A percentile compares a stretch with the other conserved stretches of the same genome.
phyloP scores from a whole-genome alignment of 2,888 invertebrate species.

The Ferrisia virgata region DNA sequence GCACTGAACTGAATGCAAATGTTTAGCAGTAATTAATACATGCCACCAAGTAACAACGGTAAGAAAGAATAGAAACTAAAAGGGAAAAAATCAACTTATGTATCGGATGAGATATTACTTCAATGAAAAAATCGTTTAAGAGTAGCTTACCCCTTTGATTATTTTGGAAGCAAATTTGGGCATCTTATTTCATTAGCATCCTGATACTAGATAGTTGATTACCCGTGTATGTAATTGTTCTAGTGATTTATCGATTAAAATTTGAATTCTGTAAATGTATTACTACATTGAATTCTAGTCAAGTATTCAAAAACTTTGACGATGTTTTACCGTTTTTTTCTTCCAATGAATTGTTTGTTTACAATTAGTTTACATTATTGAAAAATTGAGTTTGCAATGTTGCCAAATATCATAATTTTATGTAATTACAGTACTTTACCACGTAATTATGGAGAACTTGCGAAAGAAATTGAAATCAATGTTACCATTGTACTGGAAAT shows the following conservation, averaged over 20 bases:
- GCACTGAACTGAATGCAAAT: background rate
- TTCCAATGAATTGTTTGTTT: background rate
- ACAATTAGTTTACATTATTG: background rate
- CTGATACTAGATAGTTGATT: background rate
- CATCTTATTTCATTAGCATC: background rate
- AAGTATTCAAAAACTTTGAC: background rate
- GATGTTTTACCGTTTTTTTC: background rate
- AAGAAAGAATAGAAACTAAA: slow-evolving; percentile 24
- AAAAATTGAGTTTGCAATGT: background rate
- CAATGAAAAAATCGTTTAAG: background rate
- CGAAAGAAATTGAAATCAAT: background rate
- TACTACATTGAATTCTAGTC: too few relatives aligned
- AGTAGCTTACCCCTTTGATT: background rate
- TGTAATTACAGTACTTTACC: background rate
- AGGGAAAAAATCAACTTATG: background rate
- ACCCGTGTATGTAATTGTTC: background rate
- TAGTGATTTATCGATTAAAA: background rate
- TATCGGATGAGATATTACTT: background rate
- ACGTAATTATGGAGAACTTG: background rate
- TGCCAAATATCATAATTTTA: background rate
- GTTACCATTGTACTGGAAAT: background rate
- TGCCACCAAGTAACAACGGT: slow-evolving; percentile 21
- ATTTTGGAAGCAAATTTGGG: background rate
- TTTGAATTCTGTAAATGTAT: too few relatives aligned
- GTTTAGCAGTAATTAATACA: slow-evolving; percentile 19